Evolutionary conservation across 2,113 vertebrate species (phyloP).

Genomic region (Drymodes brunneopygia): DNA sequence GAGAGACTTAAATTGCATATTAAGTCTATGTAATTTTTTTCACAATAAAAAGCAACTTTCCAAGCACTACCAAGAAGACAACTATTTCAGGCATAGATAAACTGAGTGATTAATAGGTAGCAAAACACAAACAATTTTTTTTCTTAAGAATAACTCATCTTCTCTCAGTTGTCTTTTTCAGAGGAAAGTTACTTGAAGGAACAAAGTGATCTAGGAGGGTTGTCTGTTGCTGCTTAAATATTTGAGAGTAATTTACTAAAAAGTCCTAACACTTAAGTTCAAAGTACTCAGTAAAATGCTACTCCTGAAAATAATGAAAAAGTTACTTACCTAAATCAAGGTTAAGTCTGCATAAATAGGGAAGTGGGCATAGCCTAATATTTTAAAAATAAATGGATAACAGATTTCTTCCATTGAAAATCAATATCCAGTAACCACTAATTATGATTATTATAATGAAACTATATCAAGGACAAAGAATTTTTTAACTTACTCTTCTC

Average conservation of each 20-base stretch:
- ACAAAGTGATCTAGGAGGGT: neutral
- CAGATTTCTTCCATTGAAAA: neutral
- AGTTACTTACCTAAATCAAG: neutral
- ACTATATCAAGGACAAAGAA: neutral
- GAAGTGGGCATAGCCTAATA: fast-evolving
- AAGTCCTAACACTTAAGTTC: neutral
- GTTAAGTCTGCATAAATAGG: neutral
- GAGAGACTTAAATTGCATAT: neutral
- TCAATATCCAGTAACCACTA: neutral
- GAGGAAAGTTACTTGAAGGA: neutral
- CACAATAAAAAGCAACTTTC: neutral
- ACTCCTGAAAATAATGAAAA: neutral
- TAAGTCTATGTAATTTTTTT: neutral
- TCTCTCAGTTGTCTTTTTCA: neutral
- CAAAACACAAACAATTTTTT: neutral
- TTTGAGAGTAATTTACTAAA: neutral
- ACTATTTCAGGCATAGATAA: neutral
- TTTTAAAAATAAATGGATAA: neutral
- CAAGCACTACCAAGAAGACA: neutral
- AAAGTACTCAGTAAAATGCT: neutral
- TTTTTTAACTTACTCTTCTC: constrained; percentile 79
- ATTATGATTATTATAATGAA: neutral
- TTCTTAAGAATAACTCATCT: neutral
- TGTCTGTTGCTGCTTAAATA: neutral
- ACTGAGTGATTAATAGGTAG: neutral